Evolutionary conservation across 2,888 invertebrate species (phyloP), one percentile per base, ranked within the genome.

Genomic region (Sminthurides aquaticus): DNA sequence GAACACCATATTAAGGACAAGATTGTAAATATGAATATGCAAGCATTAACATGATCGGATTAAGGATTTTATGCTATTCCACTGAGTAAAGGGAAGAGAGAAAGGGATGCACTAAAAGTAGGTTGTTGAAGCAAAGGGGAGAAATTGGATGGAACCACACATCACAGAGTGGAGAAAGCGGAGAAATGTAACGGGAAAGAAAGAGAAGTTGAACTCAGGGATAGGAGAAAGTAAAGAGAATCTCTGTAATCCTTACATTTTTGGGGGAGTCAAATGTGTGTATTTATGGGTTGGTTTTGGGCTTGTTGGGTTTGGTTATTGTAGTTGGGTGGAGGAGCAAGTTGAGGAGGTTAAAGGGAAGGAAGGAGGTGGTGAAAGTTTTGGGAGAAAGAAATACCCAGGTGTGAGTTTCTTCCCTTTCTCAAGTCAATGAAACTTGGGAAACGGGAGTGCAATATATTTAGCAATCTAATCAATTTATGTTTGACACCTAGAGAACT

Each of bases 401-500:
- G 29, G 34, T 58, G 18, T 25, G 54, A 54, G 54, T 54, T 54
- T 24, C 54, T 24, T 54, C 8, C 43, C 43, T 34, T 15, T 11
- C 43, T n/a, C 43, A 34, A 34, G 43, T 34, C 43, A 34, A 34
- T 34, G 43, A 34, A 34, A 34, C 8, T 34, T 34, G 43, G 43
- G 43, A 34, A 34, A 34, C 43, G 43, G 43, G n/a, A 57, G 43
- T n/a, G 63, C 63, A 49, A 63, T 63, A 63, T 63, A 57, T 63
- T 63, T 49, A 57, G 63, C 28, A 63, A 57, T 49, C 57, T 57
- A 63, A 63, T 63, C 63, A 63, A 63, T 63, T 63, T 63, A 62
- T 57, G 57, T 63, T 57, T 49, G 63, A 63, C 63, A 63, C 49
- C 28, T 57, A 57, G 57, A 57, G 27, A 63, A 63, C 63, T 63